Conservation (phyloP, 2,888 invertebrate genomes). For the Dicycla oo region DNA sequence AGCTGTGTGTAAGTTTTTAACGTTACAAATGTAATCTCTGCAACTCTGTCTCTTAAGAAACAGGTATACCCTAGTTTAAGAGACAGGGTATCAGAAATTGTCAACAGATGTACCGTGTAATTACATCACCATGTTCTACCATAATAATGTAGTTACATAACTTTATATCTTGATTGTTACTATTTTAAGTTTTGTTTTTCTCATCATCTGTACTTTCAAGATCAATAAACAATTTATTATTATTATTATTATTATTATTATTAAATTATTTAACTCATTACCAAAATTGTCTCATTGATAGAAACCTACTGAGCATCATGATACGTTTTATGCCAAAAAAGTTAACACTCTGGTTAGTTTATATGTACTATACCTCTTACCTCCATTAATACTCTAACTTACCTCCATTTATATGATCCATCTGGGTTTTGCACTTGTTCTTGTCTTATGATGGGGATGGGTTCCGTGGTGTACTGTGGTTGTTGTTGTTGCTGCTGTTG, state of each 20-base stretch:
- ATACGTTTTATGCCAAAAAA: neutral
- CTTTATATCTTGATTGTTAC: too few relatives aligned
- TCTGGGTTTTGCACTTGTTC: constrained; percentile 93
- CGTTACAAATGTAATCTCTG: neutral
- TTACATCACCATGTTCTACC: too few relatives aligned
- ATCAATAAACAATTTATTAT: too few relatives aligned
- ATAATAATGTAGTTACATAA: too few relatives aligned
- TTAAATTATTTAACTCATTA: neutral
- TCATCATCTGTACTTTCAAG: too few relatives aligned
- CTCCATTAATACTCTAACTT: constrained; percentile 88
- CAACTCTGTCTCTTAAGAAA: too few relatives aligned
- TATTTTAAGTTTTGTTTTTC: too few relatives aligned
- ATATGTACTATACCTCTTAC: constrained; percentile 69
- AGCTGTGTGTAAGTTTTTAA: neutral
- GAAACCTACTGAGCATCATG: neutral
- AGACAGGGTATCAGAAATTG: too few relatives aligned
- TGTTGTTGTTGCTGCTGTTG: constrained; percentile 74
- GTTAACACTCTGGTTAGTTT: too few relatives aligned
- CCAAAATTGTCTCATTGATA: neutral
- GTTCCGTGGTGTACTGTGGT: constrained; percentile 88
- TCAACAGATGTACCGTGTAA: too few relatives aligned
- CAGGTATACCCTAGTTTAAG: too few relatives aligned
- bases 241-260: too few relatives aligned
- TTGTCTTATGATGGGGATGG: constrained; percentile 92
- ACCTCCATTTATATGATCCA: constrained; percentile 92